These are phyloP conservation scores for Halictus rubicundus DNA, from an alignment of 1,140 invertebrate species.

Conservation along the genomic window DNA sequence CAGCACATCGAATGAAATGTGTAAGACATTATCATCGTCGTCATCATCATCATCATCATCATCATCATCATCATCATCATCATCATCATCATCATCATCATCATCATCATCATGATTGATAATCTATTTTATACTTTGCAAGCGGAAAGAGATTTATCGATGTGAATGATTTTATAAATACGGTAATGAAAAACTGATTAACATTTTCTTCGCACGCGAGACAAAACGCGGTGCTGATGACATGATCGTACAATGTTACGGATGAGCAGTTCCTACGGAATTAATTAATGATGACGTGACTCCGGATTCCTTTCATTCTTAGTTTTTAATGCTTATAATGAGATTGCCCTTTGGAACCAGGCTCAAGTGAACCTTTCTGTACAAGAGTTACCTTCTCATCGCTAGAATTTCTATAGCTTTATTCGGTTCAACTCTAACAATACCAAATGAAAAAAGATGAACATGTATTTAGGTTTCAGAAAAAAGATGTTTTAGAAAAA, in stretches of 20 bases:
- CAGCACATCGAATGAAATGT: no score
- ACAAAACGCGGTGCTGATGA: not conserved
- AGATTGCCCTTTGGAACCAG: constrained; percentile 14
- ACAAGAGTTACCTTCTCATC: not conserved
- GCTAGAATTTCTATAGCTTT: not conserved
- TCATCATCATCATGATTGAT: no score
- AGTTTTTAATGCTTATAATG: constrained; percentile 25
- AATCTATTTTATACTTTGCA: no score
- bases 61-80: no score
- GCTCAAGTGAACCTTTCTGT: not conserved
- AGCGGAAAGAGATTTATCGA: no score
- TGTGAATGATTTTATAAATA: not conserved
- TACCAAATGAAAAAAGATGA: not conserved
- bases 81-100: no score
- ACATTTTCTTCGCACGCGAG: not conserved
- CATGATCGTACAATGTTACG: not conserved
- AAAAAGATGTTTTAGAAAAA: not conserved
- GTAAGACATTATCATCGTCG: no score
- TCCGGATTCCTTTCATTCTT: not conserved
- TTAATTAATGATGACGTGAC: constrained; percentile 6
- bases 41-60: no score
- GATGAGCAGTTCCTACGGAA: constrained; percentile 6
- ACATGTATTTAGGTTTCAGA: not conserved
- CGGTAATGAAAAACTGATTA: not conserved
- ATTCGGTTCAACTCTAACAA: not conserved